Evolutionary conservation across 2,888 invertebrate genomes (phyloP).

Genomic region (Caenorhabditis imperialis): DNA sequence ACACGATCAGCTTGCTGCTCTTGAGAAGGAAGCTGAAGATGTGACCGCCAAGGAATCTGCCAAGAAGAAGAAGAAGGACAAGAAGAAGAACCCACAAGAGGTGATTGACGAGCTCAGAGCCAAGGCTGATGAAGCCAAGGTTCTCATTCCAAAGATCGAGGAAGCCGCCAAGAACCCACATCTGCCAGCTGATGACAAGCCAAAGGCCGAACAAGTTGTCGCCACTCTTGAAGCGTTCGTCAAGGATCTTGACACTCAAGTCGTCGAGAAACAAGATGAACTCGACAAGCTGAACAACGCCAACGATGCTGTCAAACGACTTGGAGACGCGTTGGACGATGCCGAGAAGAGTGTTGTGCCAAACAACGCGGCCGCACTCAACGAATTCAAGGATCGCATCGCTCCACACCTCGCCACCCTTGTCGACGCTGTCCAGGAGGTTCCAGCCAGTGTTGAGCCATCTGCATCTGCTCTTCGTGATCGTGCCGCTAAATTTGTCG

Average conservation of each 20-base stretch:
- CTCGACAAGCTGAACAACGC: conserved; percentile 48
- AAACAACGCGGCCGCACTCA: conserved; percentile 18
- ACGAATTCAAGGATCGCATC: conserved; percentile 42
- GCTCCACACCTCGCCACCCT: conserved; percentile 39
- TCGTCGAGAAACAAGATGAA: conserved; percentile 44
- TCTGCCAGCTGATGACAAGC: conserved; percentile 48
- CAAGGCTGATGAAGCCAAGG: too few species aligned
- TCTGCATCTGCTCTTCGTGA: conserved; percentile 23
- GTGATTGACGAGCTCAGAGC: too few species aligned
- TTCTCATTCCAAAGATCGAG: conserved; percentile 46
- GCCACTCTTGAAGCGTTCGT: conserved; percentile 32
- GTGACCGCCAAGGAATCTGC: too few species aligned
- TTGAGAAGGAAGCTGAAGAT: too few species aligned
- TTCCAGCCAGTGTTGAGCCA: conserved; percentile 33
- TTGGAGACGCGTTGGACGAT: conserved; percentile 5
- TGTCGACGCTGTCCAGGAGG: conserved; percentile 28
- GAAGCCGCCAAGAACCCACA: conserved; percentile 51
- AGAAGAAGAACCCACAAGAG: too few species aligned
- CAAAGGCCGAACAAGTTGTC: conserved; percentile 47
- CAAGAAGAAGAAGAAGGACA: too few species aligned
- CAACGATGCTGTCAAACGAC: conserved; percentile 49
- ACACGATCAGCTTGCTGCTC: too few species aligned
- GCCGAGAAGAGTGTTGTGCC: too few species aligned
- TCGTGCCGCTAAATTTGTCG: conserved; percentile 37
- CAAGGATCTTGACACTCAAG: conserved; percentile 43